These are phyloP conservation scores for Sussaba pulchella DNA, from an alignment of 2,888 invertebrate species.

Conservation along the genomic window DNA sequence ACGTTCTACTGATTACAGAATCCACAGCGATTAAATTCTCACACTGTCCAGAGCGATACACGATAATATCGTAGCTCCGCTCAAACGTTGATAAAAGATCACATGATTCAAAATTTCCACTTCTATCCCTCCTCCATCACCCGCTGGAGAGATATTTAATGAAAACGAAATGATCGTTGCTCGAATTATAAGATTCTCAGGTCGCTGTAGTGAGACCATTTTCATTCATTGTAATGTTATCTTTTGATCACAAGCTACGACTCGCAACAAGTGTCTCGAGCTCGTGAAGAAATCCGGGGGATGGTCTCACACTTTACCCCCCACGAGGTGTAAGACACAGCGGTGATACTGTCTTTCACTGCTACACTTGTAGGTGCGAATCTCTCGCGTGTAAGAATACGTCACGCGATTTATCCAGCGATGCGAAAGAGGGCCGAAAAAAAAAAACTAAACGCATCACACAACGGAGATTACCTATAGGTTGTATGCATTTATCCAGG, in stretches of 20 bases:
- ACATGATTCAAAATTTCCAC: too few species aligned
- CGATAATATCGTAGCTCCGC: too few species aligned
- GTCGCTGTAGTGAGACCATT: neutral
- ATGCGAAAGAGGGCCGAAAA: neutral
- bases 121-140: too few species aligned
- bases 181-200: too few species aligned
- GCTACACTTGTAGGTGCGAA: neutral
- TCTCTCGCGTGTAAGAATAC: slow-evolving; percentile 4
- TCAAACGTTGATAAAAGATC: too few species aligned
- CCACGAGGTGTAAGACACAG: slow-evolving; percentile 8
- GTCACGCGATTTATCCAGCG: neutral
- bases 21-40: too few species aligned
- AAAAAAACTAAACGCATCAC: neutral
- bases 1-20: too few species aligned
- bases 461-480: too few species aligned
- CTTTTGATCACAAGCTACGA: slow-evolving; percentile 16
- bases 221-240: slow-evolving; percentile 48
- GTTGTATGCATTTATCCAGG: slow-evolving; percentile 15
- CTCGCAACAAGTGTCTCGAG: slow-evolving; percentile 50
- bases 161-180: too few species aligned
- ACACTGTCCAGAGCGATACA: too few species aligned
- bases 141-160: too few species aligned
- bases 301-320: slow-evolving; percentile 27
- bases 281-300: slow-evolving; percentile 20
- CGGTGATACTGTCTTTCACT: neutral